Conservation (phyloP, 2,113 vertebrate species). For the Onychostruthus taczanowskii region DNA sequence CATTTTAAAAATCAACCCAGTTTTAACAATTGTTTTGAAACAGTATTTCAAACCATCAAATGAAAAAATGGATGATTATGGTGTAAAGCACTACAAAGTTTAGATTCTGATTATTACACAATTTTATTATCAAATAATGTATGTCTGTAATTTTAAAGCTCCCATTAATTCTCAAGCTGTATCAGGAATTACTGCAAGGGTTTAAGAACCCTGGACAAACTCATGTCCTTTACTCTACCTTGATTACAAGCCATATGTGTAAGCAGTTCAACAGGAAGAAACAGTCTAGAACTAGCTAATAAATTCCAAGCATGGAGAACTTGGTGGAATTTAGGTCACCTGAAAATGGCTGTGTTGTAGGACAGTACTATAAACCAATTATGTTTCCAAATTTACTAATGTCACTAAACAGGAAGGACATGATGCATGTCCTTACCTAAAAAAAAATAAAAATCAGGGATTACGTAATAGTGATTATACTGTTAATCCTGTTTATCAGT, state of each 20-base stretch:
- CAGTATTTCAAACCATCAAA: neutral
- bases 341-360: neutral
- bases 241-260: neutral
- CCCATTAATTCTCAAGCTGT: neutral
- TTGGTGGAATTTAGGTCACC: conserved; percentile 10
- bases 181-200: neutral
- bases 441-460: neutral
- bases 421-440: neutral
- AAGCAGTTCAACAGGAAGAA: neutral
- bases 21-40: neutral
- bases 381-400: conserved; percentile 11
- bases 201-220: neutral
- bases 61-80: neutral
- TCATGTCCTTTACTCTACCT: neutral
- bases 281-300: neutral
- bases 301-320: neutral
- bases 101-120: neutral
- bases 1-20: neutral
- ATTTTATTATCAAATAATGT: neutral
- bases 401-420: conserved; percentile 23
- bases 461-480: conserved; percentile 35
- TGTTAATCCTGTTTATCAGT: conserved; percentile 36
- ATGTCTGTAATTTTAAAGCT: neutral
- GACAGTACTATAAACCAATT: conserved; percentile 45
- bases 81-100: neutral